These are phyloP conservation scores for Prunella fulvescens DNA, from an alignment of 2,113 vertebrate genomes.

Conservation along the genomic window DNA sequence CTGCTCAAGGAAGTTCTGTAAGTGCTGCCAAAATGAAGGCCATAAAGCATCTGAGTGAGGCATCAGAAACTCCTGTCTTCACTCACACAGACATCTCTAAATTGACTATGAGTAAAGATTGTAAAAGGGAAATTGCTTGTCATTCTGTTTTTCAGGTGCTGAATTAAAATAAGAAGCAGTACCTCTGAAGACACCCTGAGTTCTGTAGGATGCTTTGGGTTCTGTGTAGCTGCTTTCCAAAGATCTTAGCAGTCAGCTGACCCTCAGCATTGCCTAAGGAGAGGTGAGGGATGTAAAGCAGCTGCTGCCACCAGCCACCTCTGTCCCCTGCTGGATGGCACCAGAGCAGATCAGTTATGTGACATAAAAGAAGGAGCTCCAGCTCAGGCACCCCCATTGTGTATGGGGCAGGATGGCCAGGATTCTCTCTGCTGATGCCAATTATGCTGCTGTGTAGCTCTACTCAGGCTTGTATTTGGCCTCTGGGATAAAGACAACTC, in stretches of 20 bases:
- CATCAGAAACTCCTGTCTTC: conserved; percentile 42
- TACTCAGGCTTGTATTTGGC: not conserved
- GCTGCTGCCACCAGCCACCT: not conserved
- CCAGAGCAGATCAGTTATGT: accelerated
- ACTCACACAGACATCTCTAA: conserved; percentile 30
- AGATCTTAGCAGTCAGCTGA: not conserved
- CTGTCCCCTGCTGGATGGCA: not conserved
- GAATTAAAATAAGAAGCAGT: not conserved
- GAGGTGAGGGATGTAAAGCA: not conserved
- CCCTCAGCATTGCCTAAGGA: accelerated
- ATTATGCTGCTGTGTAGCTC: not conserved
- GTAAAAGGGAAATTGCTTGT: conserved; percentile 36
- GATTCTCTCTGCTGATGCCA: not conserved
- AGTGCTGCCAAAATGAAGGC: conserved; percentile 50
- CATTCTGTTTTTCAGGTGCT: not conserved
- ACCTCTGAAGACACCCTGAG: not conserved
- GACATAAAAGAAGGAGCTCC: not conserved
- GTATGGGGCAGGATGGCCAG: not conserved
- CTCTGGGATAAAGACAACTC: not conserved
- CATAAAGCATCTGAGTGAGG: conserved; percentile 52
- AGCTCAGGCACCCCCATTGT: not conserved
- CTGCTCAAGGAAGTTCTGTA: conserved; percentile 52
- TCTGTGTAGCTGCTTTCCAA: not conserved
- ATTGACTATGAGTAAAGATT: conserved; percentile 31
- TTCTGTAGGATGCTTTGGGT: not conserved